Base-by-base conservation (phyloP, 2,888 invertebrate genomes). In the Neocrepidodera transversa region DNA sequence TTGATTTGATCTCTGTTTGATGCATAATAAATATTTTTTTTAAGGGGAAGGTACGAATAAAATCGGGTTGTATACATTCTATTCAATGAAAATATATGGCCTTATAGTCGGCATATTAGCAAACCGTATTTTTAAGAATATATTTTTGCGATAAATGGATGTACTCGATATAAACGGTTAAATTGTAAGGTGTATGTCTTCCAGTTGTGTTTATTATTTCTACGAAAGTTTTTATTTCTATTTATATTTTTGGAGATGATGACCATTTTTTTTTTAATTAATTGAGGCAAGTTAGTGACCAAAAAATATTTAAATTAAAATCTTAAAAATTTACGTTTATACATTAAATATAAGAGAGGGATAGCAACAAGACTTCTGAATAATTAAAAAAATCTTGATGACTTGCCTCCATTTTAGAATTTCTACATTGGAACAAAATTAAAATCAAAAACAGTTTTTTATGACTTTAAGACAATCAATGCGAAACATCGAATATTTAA, bases 31-130 rank as follows among this genome's bases (percentile, higher is more conserved):
- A n/a, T n/a, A n/a, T n/a, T n/a, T n/a, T n/a, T n/a, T n/a, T n/a
- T n/a, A n/a, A n/a, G n/a, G n/a, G n/a, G n/a, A n/a, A n/a, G n/a
- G n/a, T n/a, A n/a, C n/a, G n/a, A n/a, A n/a, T n/a, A n/a, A n/a
- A n/a, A n/a, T 50, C 43, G 48, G 49, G 14, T 42, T 18, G 23
- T 13, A 17, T 70, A 54, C 63, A 69, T 71, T 70, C 70, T 73
- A 74, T 73, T 72, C 75, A 74, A 74, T 74, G 74, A 75, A 74
- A 74, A 67, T 72, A 65, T 69, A 77, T 69, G 76, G 78, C 78
- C 78, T 78, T 78, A 76, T 73, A 71, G 72, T 70, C 72, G 70
- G 71, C 69, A 61, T 63, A 65, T 65, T 65, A 58, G 60, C 64
- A 51, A 62, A 60, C 54, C 57, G 71, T 73, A 74, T 75, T 75